Conservation (phyloP, 1,140 invertebrate species). For the Archivesica marissinica region DNA sequence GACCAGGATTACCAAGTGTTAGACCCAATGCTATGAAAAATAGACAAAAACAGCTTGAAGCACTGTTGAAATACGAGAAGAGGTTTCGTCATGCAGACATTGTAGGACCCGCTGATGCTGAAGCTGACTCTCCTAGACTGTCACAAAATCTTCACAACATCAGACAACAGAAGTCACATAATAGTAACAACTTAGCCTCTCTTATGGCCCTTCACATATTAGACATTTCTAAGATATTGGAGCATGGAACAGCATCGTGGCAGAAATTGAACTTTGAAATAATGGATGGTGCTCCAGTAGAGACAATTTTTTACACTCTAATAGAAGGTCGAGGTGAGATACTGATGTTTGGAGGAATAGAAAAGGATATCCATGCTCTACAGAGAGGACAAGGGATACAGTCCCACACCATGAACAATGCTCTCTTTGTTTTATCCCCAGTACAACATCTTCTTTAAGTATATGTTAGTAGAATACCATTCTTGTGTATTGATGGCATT, state of each 20-base stretch:
- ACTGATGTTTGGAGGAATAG: slow-evolving; percentile 96
- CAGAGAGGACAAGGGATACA: slow-evolving; percentile 73
- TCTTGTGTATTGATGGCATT: too few species aligned
- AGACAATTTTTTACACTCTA: slow-evolving; percentile 95
- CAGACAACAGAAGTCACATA: slow-evolving; percentile 16
- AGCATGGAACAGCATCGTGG: slow-evolving; percentile 88
- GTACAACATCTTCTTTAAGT: slow-evolving; percentile 44
- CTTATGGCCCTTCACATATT: slow-evolving; percentile 93
- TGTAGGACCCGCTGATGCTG: slow-evolving; percentile 65
- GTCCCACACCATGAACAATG: slow-evolving; percentile 74
- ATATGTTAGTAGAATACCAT: too few species aligned
- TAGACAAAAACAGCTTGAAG: slow-evolving; percentile 87
- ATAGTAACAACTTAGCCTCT: slow-evolving; percentile 46
- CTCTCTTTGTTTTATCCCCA: slow-evolving; percentile 68
- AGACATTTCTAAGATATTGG: slow-evolving; percentile 90
- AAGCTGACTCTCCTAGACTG: slow-evolving; percentile 29
- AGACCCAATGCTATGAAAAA: slow-evolving; percentile 84
- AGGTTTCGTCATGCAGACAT: slow-evolving; percentile 80
- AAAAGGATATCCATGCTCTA: slow-evolving; percentile 76
- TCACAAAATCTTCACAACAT: slow-evolving; percentile 66
- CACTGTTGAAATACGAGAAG: slow-evolving; percentile 87
- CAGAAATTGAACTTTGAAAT: slow-evolving; percentile 86
- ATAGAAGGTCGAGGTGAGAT: slow-evolving; percentile 95
- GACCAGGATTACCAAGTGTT: slow-evolving; percentile 79
- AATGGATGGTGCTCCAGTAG: slow-evolving; percentile 88